Evolutionary conservation across 2,113 vertebrate genomes (phyloP).

Genomic region (Ailuropoda melanoleuca): DNA sequence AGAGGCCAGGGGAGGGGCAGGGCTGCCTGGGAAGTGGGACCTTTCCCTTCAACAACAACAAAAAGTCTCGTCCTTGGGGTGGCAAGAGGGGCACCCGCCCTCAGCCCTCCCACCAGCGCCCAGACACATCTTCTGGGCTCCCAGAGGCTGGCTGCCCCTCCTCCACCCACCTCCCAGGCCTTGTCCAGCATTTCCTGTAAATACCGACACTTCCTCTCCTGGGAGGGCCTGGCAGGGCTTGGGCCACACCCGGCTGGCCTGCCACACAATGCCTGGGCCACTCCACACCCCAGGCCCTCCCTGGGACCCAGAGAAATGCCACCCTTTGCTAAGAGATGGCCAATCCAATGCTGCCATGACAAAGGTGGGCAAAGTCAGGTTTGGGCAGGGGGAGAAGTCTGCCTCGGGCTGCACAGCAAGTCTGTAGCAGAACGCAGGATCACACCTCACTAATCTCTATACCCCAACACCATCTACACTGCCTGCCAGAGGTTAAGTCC

Average conservation of each 20-base stretch:
- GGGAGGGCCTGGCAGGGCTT: conserved; percentile 92
- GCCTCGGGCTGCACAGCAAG: neutral
- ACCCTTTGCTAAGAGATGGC: neutral
- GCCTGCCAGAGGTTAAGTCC: neutral
- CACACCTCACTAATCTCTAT: neutral
- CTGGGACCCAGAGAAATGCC: neutral
- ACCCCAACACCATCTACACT: no score
- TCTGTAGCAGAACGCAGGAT: neutral
- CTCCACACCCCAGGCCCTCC: neutral
- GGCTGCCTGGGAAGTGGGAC: neutral
- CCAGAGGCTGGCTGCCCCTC: neutral
- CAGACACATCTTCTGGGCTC: neutral
- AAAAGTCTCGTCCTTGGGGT: conserved; percentile 42
- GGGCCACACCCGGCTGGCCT: conserved; percentile 84
- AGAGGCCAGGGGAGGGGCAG: neutral
- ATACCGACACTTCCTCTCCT: conserved; percentile 92
- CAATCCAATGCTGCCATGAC: neutral
- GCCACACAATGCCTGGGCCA: conserved; percentile 74
- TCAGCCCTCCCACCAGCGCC: neutral
- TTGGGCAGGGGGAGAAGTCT: neutral
- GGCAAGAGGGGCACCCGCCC: neutral
- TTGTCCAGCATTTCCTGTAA: conserved; percentile 96
- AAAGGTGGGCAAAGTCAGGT: neutral
- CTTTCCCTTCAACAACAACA: conserved; percentile 23
- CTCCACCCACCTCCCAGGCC: conserved; percentile 67